Conservation (phyloP, 1,140 invertebrate species). For the Drosophila persimilis region DNA sequence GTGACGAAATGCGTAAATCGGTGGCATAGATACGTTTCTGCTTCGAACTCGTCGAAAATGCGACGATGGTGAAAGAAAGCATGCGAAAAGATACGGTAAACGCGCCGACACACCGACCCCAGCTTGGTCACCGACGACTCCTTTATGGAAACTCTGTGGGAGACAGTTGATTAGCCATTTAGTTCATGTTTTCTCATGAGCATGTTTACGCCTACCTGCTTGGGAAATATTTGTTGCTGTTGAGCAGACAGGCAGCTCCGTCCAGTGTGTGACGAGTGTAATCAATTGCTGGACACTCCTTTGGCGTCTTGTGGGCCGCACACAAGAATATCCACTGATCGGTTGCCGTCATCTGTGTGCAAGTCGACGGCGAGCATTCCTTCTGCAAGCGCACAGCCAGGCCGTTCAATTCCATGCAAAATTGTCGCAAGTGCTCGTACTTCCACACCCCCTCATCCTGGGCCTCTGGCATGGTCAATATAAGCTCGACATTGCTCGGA, state of each 20-base stretch:
- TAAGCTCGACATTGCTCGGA: constrained; percentile 96
- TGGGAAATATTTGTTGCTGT: constrained; percentile 99
- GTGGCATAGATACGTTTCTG: constrained; percentile 96
- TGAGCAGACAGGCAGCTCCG: constrained; percentile 98
- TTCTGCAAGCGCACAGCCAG: constrained; percentile 96
- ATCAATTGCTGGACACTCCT: constrained; percentile 99
- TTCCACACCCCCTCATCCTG: constrained; percentile 99
- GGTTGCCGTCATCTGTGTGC: constrained; percentile 99
- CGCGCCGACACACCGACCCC: constrained; percentile 98
- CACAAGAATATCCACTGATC: constrained; percentile 99
- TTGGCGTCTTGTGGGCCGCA: constrained; percentile 99
- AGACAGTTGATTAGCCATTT: constrained; percentile 42
- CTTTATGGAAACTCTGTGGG: constrained; percentile 97
- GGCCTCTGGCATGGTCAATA: constrained; percentile 97
- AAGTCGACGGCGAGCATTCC: constrained; percentile 98
- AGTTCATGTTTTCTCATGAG: constrained; percentile 5
- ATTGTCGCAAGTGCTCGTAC: constrained; percentile 99
- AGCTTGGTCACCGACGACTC: constrained; percentile 99
- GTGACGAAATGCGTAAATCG: constrained; percentile 99
- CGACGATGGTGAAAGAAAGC: constrained; percentile 99
- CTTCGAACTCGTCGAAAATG: constrained; percentile 99
- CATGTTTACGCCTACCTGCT: constrained; percentile 90
- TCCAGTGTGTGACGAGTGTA: constrained; percentile 99
- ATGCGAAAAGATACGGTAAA: constrained; percentile 99
- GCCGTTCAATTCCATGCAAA: constrained; percentile 99